Percentiles rank a stretch among this genome's conserved stretches.
Evolutionary conservation across 1,140 invertebrate genomes (phyloP).

Genomic region (Leptinotarsa texana): DNA sequence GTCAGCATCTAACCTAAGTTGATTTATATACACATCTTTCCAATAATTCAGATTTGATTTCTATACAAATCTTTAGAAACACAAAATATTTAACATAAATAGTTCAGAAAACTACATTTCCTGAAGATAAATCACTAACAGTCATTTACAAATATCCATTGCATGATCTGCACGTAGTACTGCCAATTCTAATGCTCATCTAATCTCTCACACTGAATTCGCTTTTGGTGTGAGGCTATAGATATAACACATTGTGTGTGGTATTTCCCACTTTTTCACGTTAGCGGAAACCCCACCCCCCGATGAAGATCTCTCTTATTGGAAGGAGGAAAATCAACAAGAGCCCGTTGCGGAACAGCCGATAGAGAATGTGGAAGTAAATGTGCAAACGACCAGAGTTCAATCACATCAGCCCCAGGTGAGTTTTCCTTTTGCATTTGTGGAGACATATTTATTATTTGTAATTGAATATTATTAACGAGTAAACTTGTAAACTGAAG

Average conservation of each 20-base stretch:
- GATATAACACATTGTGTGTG: slow-evolving; percentile 43
- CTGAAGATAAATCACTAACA: too few species aligned
- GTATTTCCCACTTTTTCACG: slow-evolving; percentile 40
- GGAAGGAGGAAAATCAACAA: slow-evolving; percentile 32
- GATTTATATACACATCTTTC: too few species aligned
- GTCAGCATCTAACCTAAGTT: too few species aligned
- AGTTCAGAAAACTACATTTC: too few species aligned
- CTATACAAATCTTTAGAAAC: too few species aligned
- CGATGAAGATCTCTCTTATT: slow-evolving; percentile 44
- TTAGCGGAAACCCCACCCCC: slow-evolving; percentile 43
- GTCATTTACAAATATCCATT: too few species aligned
- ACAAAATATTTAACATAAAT: too few species aligned
- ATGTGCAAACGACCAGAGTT: slow-evolving; percentile 29
- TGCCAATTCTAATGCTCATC: not conserved
- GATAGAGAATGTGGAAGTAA: slow-evolving; percentile 22
- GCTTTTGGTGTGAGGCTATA: slow-evolving; percentile 31
- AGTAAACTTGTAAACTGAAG: too few species aligned
- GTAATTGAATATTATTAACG: too few species aligned
- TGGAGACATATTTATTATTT: too few species aligned
- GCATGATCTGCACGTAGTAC: not conserved
- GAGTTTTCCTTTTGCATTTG: slow-evolving; percentile 10
- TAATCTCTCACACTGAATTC: slow-evolving; percentile 12
- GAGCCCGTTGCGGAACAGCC: slow-evolving; percentile 43
- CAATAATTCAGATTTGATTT: too few species aligned
- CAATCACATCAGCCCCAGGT: slow-evolving; percentile 33